Evolutionary conservation across 1,140 invertebrate species (phyloP).

Genomic region (Nymphalis io): DNA sequence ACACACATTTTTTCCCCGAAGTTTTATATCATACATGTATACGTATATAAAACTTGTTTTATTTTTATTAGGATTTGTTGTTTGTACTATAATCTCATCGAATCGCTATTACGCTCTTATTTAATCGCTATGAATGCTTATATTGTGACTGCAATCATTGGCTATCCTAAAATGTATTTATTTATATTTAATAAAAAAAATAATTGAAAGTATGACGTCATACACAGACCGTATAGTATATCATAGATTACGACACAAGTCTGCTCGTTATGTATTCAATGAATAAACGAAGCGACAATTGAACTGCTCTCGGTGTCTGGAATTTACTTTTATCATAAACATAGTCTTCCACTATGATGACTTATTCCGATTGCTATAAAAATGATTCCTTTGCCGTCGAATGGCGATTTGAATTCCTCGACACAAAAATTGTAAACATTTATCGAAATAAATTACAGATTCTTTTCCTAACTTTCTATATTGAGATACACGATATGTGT

Average conservation of each 20-base stretch:
- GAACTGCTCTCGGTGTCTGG: slow-evolving; percentile 15
- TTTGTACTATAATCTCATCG: too few species aligned
- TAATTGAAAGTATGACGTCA: slow-evolving; percentile 1
- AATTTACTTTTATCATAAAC: slow-evolving; percentile 32
- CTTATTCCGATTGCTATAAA: slow-evolving; percentile 28
- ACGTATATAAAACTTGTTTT: too few species aligned
- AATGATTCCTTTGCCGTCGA: slow-evolving; percentile 30
- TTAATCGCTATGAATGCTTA: too few species aligned
- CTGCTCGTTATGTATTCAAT: slow-evolving; percentile 33
- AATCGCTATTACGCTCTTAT: too few species aligned
- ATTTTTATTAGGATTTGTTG: too few species aligned
- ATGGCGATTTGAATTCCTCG: slow-evolving; percentile 13
- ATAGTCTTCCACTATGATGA: slow-evolving; percentile 35
- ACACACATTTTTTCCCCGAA: too few species aligned
- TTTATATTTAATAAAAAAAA: background rate
- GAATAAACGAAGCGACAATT: slow-evolving; percentile 34
- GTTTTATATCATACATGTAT: too few species aligned
- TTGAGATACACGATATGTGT: background rate
- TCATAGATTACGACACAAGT: background rate
- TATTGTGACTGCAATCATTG: too few species aligned
- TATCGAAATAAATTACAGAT: slow-evolving; percentile 25
- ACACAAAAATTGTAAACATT: slow-evolving; percentile 28
- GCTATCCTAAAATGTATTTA: too few species aligned
- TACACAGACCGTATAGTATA: background rate
- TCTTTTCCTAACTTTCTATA: background rate